Conservation (phyloP, 2,888 invertebrate genomes). For the Thelaira solivaga region DNA sequence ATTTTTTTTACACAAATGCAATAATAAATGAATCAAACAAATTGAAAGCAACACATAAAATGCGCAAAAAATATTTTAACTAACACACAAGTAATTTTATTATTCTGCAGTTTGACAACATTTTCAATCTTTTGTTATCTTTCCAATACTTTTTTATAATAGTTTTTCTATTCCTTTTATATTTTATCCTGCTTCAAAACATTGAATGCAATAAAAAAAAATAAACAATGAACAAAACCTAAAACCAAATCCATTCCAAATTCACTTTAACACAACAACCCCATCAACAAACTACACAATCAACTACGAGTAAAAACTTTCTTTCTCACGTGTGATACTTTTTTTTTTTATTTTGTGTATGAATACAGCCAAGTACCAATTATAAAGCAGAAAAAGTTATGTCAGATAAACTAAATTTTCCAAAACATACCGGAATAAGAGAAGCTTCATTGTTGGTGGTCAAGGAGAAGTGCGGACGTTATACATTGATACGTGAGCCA, state of each 20-base stretch:
- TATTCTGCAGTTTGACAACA: slow-evolving; percentile 65
- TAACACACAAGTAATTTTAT: slow-evolving; percentile 68
- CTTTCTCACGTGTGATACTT: slow-evolving; percentile 25
- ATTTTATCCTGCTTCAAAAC: slow-evolving; percentile 51
- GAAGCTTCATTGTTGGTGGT: slow-evolving; percentile 93
- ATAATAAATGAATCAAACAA: slow-evolving; percentile 42
- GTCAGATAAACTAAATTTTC: slow-evolving; percentile 83
- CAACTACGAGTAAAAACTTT: slow-evolving; percentile 13
- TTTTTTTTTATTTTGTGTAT: slow-evolving; percentile 3
- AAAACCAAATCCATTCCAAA: slow-evolving; percentile 55
- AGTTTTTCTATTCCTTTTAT: slow-evolving; percentile 42
- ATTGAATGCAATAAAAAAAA: slow-evolving; percentile 9
- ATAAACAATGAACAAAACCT: slow-evolving; percentile 28
- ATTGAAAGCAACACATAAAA: slow-evolving; percentile 39
- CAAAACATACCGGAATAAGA: slow-evolving; percentile 86
- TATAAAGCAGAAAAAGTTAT: slow-evolving; percentile 82
- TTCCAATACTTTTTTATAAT: slow-evolving; percentile 65
- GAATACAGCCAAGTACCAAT: slow-evolving; percentile 82
- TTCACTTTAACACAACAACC: slow-evolving; percentile 49
- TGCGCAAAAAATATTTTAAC: slow-evolving; percentile 18
- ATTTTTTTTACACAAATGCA: background rate
- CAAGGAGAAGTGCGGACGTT: slow-evolving; percentile 92
- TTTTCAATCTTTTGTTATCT: slow-evolving; percentile 63
- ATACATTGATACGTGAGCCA: slow-evolving; percentile 91
- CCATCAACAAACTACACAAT: slow-evolving; percentile 29